These are phyloP conservation scores for Meteorus colon DNA, from an alignment of 2,888 invertebrate species.

Conservation along the genomic window DNA sequence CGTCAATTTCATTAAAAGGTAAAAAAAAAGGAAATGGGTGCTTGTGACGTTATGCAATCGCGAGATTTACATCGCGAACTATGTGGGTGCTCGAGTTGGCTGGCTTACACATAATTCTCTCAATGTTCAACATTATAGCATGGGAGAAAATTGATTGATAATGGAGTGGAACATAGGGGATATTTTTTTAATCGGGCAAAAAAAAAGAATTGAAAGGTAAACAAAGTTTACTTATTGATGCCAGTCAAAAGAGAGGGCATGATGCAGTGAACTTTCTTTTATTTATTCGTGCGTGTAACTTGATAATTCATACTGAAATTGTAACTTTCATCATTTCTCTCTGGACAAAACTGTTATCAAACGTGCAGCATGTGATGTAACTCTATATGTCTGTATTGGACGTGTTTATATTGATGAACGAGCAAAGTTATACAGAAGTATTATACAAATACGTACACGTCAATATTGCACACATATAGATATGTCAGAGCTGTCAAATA, in stretches of 20 bases:
- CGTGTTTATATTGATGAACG: neutral
- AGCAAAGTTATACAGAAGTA: neutral
- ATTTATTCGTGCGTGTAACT: neutral
- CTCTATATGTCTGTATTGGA: neutral
- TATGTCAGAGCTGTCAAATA: neutral
- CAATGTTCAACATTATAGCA: conserved; percentile 7
- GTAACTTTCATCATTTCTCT: neutral
- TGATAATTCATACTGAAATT: conserved; percentile 1
- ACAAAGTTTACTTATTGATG: too few relatives aligned
- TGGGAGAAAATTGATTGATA: conserved; percentile 7
- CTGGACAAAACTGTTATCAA: neutral
- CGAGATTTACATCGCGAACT: neutral
- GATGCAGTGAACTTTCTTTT: conserved; percentile 17
- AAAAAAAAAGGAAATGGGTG: neutral
- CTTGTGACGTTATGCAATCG: conserved; percentile 11
- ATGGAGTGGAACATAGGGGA: conserved; percentile 23
- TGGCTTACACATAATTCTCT: conserved; percentile 16
- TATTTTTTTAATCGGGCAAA: neutral
- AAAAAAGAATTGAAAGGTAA: neutral
- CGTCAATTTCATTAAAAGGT: neutral
- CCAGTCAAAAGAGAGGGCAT: neutral
- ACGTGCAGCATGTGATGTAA: conserved; percentile 2
- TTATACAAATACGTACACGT: neutral
- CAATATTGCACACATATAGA: neutral
- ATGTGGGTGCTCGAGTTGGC: conserved; percentile 34